These are phyloP conservation scores for Hemibagrus guttatus DNA, from an alignment of 2,797 vertebrate species.

Conservation along the genomic window DNA sequence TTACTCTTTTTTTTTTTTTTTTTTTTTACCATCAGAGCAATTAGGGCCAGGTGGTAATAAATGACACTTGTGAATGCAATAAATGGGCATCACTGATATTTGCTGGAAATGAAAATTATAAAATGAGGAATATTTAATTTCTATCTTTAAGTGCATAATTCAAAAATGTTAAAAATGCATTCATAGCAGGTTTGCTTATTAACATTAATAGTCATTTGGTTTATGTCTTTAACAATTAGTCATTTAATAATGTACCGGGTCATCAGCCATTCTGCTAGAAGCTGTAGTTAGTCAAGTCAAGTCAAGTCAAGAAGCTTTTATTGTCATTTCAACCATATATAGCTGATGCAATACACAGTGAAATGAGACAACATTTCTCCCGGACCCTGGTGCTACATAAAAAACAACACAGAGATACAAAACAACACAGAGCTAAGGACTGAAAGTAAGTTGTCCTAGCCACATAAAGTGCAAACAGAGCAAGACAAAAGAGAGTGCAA, in stretches of 20 bases:
- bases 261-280: slow-evolving; percentile 7
- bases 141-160: background rate
- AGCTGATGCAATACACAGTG: too few species aligned
- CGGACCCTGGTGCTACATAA: too few species aligned
- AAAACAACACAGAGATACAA: too few species aligned
- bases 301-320: too few species aligned
- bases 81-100: slow-evolving; percentile 29
- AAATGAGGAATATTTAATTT: background rate
- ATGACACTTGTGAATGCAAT: slow-evolving; percentile 20
- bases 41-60: slow-evolving; percentile 18
- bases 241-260: background rate
- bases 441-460: too few species aligned
- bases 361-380: too few species aligned
- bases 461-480: too few species aligned
- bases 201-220: background rate
- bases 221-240: background rate
- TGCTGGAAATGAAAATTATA: slow-evolving; percentile 25
- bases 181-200: slow-evolving; percentile 9
- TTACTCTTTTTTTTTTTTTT: slow-evolving; percentile 53
- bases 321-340: too few species aligned
- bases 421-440: too few species aligned
- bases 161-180: background rate
- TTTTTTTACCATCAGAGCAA: slow-evolving; percentile 48
- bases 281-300: background rate
- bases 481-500: too few species aligned